Evolutionary conservation across 2,888 invertebrate genomes (phyloP).

Genomic region (Eulithis prunata): DNA sequence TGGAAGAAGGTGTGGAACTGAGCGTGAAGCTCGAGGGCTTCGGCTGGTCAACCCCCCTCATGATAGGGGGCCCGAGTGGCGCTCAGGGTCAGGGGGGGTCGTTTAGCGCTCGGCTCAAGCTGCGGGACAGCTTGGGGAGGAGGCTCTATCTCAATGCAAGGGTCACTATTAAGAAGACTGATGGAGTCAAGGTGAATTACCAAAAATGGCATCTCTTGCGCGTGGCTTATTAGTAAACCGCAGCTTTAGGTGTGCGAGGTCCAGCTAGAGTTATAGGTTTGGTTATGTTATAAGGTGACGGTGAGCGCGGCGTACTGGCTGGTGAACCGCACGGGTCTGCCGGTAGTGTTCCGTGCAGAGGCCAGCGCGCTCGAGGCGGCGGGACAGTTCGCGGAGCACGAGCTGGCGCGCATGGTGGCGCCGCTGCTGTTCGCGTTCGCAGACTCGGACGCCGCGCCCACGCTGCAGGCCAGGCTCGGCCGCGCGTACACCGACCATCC

Average conservation of each 20-base stretch:
- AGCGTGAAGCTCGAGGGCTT: slow-evolving; percentile 93
- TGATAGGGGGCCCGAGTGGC: slow-evolving; percentile 74
- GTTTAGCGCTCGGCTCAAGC: slow-evolving; percentile 88
- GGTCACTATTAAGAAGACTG: slow-evolving; percentile 70
- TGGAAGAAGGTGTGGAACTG: slow-evolving; percentile 89
- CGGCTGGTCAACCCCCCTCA: slow-evolving; percentile 87
- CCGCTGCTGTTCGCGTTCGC: slow-evolving; percentile 97
- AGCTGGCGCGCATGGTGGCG: slow-evolving; percentile 95
- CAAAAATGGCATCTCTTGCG: too few relatives aligned
- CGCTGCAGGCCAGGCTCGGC: slow-evolving; percentile 91
- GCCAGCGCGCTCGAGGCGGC: slow-evolving; percentile 90
- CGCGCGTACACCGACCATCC: slow-evolving; percentile 80
- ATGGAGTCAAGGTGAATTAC: slow-evolving; percentile 77
- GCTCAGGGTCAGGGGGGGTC: slow-evolving; percentile 81
- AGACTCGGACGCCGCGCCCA: slow-evolving; percentile 93
- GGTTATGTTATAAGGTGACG: slow-evolving; percentile 80
- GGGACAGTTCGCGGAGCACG: slow-evolving; percentile 97
- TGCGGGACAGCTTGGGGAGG: slow-evolving; percentile 89
- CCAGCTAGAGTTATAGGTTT: background rate
- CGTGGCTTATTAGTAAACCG: too few relatives aligned
- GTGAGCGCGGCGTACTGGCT: slow-evolving; percentile 97
- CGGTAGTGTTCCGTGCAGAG: slow-evolving; percentile 97
- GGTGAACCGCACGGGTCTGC: slow-evolving; percentile 97
- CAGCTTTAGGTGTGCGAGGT: background rate
- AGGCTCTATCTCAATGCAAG: slow-evolving; percentile 90